Conservation (phyloP, 1,140 invertebrate species). For the Diploscapter pachys region DNA sequence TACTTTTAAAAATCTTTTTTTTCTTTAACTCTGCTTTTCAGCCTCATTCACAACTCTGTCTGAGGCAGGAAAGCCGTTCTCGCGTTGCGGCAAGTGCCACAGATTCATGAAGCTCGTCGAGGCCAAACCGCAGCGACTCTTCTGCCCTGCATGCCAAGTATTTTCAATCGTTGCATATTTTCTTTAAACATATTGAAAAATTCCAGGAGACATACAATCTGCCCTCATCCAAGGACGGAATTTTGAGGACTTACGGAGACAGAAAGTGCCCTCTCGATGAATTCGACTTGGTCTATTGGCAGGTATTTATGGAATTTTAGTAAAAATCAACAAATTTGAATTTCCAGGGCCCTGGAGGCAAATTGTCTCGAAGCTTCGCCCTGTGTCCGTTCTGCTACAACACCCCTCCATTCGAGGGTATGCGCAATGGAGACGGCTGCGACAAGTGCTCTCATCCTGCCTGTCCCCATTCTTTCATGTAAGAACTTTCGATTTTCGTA, state of each 20-base stretch:
- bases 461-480: conserved; percentile 80
- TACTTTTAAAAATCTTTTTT: no score
- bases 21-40: neutral
- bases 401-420: conserved; percentile 86
- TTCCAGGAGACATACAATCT: conserved; percentile 78
- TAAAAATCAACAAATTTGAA: neutral
- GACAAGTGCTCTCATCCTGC: conserved; percentile 93
- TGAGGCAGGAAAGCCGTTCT: conserved; percentile 87
- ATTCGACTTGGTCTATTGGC: conserved; percentile 90
- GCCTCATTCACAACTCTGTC: conserved; percentile 89
- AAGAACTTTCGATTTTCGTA: neutral
- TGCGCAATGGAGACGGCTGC: conserved; percentile 70
- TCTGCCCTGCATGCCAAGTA: conserved; percentile 81
- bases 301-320: conserved; percentile 52
- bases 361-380: conserved; percentile 67
- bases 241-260: conserved; percentile 88
- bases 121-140: conserved; percentile 84
- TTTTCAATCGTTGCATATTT: conserved; percentile 7
- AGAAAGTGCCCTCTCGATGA: conserved; percentile 95
- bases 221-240: conserved; percentile 85
- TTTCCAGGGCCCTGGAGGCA: conserved; percentile 68
- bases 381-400: conserved; percentile 99
- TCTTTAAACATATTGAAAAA: neutral
- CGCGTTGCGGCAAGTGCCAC: conserved; percentile 90
- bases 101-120: conserved; percentile 96